Evolutionary conservation across 2,113 vertebrate species (phyloP).

Genomic region (Rallus limicola): DNA sequence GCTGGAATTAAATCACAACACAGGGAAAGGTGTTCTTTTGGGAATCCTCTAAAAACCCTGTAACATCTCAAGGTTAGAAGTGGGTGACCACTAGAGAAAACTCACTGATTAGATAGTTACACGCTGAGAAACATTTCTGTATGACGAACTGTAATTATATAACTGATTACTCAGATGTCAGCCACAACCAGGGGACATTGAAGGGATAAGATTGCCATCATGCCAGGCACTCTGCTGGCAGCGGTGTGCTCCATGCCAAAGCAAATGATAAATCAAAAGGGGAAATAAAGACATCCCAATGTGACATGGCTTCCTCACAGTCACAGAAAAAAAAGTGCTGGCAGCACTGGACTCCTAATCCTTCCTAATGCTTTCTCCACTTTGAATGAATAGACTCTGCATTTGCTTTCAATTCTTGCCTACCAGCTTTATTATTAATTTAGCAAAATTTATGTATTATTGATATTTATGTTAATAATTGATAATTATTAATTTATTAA

Average conservation of each 20-base stretch:
- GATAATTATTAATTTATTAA: not conserved
- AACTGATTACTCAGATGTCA: not conserved
- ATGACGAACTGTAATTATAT: not conserved
- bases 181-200: not conserved
- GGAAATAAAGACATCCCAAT: not conserved
- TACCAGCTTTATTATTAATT: not conserved
- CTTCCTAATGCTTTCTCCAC: not conserved
- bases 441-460: conserved; percentile 4
- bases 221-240: not conserved
- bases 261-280: not conserved
- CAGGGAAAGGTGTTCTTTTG: not conserved
- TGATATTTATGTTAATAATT: not conserved
- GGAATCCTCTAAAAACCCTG: not conserved
- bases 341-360: not conserved
- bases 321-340: not conserved
- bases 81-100: not conserved
- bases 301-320: not conserved
- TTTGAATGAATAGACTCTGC: not conserved
- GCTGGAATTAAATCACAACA: no score
- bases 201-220: not conserved
- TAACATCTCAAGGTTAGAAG: not conserved
- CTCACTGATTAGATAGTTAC: not conserved
- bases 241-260: not conserved
- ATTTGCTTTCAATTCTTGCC: not conserved
- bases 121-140: not conserved